A percentile compares a stretch with the other conserved stretches of the same genome.
These are phyloP conservation scores for Ceuthmochares aereus DNA, from an alignment of 2,113 vertebrate species.

Conservation along the genomic window DNA sequence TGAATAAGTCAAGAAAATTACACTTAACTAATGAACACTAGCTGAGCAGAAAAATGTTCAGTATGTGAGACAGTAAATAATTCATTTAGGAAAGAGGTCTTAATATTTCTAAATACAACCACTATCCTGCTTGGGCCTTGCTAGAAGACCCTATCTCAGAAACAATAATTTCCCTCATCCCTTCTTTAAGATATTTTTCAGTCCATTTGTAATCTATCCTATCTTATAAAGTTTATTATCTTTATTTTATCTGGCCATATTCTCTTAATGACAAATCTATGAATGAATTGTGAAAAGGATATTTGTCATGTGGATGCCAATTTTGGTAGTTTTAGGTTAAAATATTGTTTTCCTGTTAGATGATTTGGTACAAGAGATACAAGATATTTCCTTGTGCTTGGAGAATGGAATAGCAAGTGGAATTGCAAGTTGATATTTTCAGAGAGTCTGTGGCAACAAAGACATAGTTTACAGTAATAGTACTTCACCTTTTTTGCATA, in stretches of 20 bases:
- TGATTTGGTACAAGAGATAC: neutral
- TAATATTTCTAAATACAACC: neutral
- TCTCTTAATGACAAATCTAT: neutral
- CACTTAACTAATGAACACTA: neutral
- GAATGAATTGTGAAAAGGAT: neutral
- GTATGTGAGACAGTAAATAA: neutral
- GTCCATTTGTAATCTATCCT: neutral
- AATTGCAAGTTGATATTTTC: neutral
- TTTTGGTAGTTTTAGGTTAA: neutral
- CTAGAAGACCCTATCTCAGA: neutral
- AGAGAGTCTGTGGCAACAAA: neutral
- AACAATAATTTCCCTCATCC: neutral
- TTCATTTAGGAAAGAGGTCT: neutral
- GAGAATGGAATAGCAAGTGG: neutral
- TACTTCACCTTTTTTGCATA: neutral
- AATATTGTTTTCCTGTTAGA: neutral
- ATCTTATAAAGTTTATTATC: neutral
- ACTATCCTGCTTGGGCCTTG: neutral
- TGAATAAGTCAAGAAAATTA: slow-evolving; percentile 1
- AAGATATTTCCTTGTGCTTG: neutral
- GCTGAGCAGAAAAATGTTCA: neutral
- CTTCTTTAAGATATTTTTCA: neutral
- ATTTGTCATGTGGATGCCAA: neutral
- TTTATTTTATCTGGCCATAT: neutral
- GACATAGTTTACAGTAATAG: neutral